These are phyloP conservation scores for Smittia sp. DNA, from an alignment of 2,888 invertebrate genomes.

Conservation along the genomic window DNA sequence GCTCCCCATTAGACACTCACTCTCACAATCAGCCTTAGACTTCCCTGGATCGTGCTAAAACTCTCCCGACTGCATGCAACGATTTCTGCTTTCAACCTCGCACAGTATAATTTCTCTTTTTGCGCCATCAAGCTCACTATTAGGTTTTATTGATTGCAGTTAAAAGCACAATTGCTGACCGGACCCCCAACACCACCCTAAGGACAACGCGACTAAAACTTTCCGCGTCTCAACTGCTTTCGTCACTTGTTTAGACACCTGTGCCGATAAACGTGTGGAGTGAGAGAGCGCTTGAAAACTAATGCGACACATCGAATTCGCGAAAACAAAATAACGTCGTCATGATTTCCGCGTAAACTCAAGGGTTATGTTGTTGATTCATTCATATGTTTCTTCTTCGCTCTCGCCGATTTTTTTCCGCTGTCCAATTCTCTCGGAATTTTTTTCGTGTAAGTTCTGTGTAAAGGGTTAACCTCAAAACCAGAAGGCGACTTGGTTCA, in stretches of 20 bases:
- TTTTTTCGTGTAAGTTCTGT: neutral
- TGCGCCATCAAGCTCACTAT: conserved; percentile 13
- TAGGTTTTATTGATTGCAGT: conserved; percentile 14
- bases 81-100: conserved; percentile 4
- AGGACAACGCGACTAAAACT: too few relatives aligned
- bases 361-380: conserved; percentile 35
- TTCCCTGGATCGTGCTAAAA: conserved; percentile 7
- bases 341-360: conserved; percentile 10
- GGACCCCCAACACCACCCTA: too few relatives aligned
- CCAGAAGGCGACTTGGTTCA: too few relatives aligned
- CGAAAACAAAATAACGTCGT: conserved; percentile 1
- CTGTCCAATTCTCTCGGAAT: neutral
- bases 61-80: conserved; percentile 3
- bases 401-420: neutral
- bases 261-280: neutral
- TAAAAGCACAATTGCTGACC: neutral
- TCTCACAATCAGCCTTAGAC: neutral
- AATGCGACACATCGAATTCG: conserved; percentile 8
- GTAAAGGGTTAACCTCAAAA: neutral
- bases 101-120: conserved; percentile 19
- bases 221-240: too few relatives aligned
- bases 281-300: neutral
- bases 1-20: neutral
- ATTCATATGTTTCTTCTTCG: neutral
- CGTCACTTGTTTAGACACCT: neutral